Base-by-base conservation (phyloP, 2,797 vertebrate genomes). In the Spea hammondii region DNA sequence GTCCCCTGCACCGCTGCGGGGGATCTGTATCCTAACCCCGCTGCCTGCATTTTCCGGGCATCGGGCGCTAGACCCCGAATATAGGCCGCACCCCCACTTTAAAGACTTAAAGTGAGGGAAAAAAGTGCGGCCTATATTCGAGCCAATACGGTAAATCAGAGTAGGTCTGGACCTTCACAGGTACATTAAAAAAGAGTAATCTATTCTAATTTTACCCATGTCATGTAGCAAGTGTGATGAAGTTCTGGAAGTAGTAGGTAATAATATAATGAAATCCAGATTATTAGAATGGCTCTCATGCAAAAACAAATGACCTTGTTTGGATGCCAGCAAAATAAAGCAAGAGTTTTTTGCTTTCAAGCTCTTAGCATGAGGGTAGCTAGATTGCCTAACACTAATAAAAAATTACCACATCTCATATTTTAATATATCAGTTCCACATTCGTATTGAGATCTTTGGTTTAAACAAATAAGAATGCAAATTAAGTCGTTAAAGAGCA, bases 341-440 rank as follows among this genome's bases (percentile, higher is more conserved):
- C 50, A 11, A 51, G 62, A 5, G 5, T 9, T 8, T 67, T 62
- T 53, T 51, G 49, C 48, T 14, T 14, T 12, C 46, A 72, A 66
- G 13, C 53, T 53, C 44, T 62, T 13, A 62, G 71, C 8, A 60
- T 44, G 71, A 59, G 54, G 70, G 55, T 79, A 64, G 78, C 74
- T 53, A 17, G 50, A 32, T 79, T 79, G 11, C 65, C 1, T 65
- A 79, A 78, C 59, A 66, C 57, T 70, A 55, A 55, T 62, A 72
- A 74, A 74, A 69, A 79, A 53, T 79, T 69, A 79, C 78, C 78
- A 79, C 78, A 79, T 79, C 78, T 74, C 74, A 79, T 69, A 79
- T 47, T 62, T 32, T 32, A 79, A 2, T 68, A 73, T 74, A 79
- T 69, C 71, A 74, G 17, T 79, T 79, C 78, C 71, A 79, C 13